Evolutionary conservation across 2,888 invertebrate species (phyloP), one percentile per base, ranked within the genome.

Genomic region (Ypsolopha scabrella): DNA sequence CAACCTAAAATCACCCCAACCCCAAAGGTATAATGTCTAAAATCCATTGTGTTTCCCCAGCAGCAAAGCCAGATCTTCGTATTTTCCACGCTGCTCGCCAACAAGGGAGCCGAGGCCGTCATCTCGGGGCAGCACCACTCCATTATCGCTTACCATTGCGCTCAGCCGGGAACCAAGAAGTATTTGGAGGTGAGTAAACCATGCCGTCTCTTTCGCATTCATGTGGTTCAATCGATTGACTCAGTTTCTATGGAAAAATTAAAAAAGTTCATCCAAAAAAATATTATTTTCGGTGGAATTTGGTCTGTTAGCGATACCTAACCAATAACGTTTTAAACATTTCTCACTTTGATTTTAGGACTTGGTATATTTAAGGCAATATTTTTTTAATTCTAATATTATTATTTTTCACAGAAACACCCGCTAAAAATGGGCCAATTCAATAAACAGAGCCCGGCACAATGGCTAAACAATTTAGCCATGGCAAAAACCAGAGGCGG

Each of bases 21-120:
- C 24, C 24, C 24, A 24, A 24, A 24, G 24, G 24, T 24, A 24
- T 24, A 24, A 24, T 24, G 24, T 24, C 24, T 24, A 24, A 24
- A 24, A 24, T 24, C 24, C 24, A 24, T 24, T 24, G 24, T 24
- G 24, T 24, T 24, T 24, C 24, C 94, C 94, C 96, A 97, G 87
- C 97, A 98, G 81, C 97, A 98, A 83, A 97, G 96, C 83, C 97
- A 98, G 80, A 96, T 98, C 75, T 98, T 97, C 90, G 98, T 98
- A 62, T 98, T 98, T 87, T 96, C 97, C 24, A 98, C 98, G 7
- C 88, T 92, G 65, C 85, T 97, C 80, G 98, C 98, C 4, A 98
- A 98, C 80, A 94, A 96, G 71, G 97, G 97, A 6, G 98, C 98
- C 0, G 97, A 98, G 65, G 91, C 95, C 10, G 97, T 98, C 10